A percentile compares a stretch with the other conserved stretches of the same genome.
phyloP scores from a whole-genome alignment of 2,113 vertebrate species.

The Tenebrosternarchus preto region DNA sequence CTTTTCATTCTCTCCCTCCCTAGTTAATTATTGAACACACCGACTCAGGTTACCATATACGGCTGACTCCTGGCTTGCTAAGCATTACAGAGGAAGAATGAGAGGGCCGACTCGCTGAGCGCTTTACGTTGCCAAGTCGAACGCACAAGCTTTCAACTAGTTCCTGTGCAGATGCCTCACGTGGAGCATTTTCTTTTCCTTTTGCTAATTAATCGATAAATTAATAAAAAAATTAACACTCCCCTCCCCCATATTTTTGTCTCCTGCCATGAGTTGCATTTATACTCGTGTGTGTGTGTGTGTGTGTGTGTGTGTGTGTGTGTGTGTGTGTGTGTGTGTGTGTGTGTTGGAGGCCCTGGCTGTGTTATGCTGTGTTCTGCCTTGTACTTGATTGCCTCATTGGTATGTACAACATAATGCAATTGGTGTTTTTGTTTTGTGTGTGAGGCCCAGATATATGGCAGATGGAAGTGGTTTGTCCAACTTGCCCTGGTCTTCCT shows the following conservation, averaged over 20 bases:
- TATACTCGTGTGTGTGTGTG: neutral
- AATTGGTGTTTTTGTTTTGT: slow-evolving; percentile 15
- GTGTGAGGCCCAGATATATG: slow-evolving; percentile 10
- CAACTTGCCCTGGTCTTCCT: neutral
- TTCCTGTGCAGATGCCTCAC: slow-evolving; percentile 14
- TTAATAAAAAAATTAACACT: neutral
- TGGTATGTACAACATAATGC: slow-evolving; percentile 26
- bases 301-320: too few species aligned
- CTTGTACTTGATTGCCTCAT: slow-evolving; percentile 33
- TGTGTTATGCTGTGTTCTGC: too few species aligned
- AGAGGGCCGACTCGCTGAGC: slow-evolving; percentile 11
- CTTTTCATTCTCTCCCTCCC: slow-evolving; percentile 3
- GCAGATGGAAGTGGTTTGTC: neutral
- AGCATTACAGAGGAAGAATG: slow-evolving; percentile 44
- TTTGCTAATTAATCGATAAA: too few species aligned
- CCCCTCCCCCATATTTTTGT: neutral
- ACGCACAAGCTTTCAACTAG: slow-evolving; percentile 2
- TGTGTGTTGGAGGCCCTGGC: too few species aligned
- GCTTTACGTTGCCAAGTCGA: slow-evolving; percentile 20
- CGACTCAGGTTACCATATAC: slow-evolving; percentile 51
- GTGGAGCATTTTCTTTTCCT: neutral
- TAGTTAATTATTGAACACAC: slow-evolving; percentile 55
- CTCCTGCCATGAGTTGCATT: neutral
- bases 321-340: too few species aligned
- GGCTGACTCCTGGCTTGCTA: slow-evolving; percentile 45